Percentiles rank a stretch among this genome's conserved stretches.
phyloP scores from a whole-genome alignment of 1,140 invertebrate species.

The Caenorhabditis latens region DNA sequence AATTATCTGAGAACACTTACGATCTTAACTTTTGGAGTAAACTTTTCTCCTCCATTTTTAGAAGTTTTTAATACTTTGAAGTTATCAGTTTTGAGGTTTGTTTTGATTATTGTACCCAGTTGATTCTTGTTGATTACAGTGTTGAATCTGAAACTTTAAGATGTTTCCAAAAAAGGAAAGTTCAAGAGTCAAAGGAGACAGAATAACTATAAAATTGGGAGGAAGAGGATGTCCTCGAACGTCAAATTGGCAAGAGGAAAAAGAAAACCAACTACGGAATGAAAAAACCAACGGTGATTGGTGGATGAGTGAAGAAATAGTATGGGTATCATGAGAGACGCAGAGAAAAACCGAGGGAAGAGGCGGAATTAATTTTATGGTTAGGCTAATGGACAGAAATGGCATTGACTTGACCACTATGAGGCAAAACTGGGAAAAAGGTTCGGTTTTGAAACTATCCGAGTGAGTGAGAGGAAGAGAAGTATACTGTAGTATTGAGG shows the following conservation, averaged over 20 bases:
- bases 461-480: neutral
- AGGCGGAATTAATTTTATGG: slow-evolving; percentile 52
- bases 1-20: slow-evolving; percentile 26
- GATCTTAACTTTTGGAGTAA: slow-evolving; percentile 55
- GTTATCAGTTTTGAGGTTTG: neutral
- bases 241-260: neutral
- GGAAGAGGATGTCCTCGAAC: slow-evolving; percentile 9
- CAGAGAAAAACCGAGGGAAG: neutral
- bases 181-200: neutral
- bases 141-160: neutral
- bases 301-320: neutral
- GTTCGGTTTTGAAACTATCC: neutral
- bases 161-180: neutral
- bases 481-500: neutral
- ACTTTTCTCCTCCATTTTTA: slow-evolving; percentile 61
- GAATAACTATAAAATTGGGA: neutral
- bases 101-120: neutral
- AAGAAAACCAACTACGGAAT: no score
- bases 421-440: neutral
- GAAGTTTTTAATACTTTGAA: neutral
- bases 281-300: slow-evolving; percentile 27
- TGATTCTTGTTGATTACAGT: neutral
- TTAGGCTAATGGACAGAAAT: slow-evolving; percentile 46
- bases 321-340: neutral
- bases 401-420: slow-evolving; percentile 5